Conservation (phyloP, 2,888 invertebrate genomes). For the Heliconius ethilla region DNA sequence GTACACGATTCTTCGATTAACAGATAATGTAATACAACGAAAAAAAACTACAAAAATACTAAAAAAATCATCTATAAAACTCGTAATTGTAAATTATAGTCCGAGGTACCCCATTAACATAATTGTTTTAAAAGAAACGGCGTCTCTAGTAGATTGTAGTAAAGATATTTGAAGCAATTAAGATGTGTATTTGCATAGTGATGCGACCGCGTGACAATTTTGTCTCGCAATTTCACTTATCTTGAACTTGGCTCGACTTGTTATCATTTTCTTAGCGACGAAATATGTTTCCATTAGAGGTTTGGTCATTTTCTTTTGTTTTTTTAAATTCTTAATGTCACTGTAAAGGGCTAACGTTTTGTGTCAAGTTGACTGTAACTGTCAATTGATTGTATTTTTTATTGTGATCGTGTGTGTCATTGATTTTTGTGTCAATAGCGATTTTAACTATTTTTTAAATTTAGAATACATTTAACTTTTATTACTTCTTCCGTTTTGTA, state of each 20-base stretch:
- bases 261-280: constrained; percentile 63
- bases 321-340: constrained; percentile 56
- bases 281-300: constrained; percentile 60
- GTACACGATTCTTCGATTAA: constrained; percentile 20
- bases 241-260: constrained; percentile 48
- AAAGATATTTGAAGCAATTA: constrained; percentile 72
- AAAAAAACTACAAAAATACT: neutral
- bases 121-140: constrained; percentile 77
- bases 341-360: constrained; percentile 52
- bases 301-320: constrained; percentile 57
- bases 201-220: constrained; percentile 64
- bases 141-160: constrained; percentile 69
- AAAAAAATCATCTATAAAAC: constrained; percentile 12
- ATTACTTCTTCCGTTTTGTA: no score
- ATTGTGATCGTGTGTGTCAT: constrained; percentile 54
- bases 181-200: constrained; percentile 73
- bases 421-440: constrained; percentile 58
- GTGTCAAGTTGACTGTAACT: constrained; percentile 64
- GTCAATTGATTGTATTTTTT: constrained; percentile 52
- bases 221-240: constrained; percentile 67
- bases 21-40: neutral
- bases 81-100: constrained; percentile 71
- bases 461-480: no score
- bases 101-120: constrained; percentile 67
- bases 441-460: neutral